Base-by-base conservation (phyloP, 35 echinoderm and acorn worm species). In the Anneissia japonica region DNA sequence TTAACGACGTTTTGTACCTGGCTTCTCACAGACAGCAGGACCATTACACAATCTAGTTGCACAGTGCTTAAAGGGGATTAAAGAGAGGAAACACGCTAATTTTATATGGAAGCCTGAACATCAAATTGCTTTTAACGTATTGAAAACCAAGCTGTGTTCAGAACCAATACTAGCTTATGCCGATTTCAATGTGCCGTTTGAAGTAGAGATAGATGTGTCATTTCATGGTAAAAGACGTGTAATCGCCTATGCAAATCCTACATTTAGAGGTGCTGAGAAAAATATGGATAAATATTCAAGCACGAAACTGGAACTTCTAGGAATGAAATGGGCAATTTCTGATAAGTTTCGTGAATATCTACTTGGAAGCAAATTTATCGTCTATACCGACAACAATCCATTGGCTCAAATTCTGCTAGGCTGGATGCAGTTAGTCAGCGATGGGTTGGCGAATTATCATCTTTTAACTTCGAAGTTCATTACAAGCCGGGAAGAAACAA, bases 311-410 rank as follows among this genome's bases (percentile, higher is more conserved):
- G 92, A 93, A 73, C 36, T 93, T 1, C 75, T 94, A 0, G 92
- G 74, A 11, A 31, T 94, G 78, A 94, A 94, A 37, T 90, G 88
- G 88, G 83, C 88, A 21, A 77, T 94, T 12, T 78, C 84, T 14
- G 87, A 94, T 30, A 94, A 94, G 45, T 94, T 94, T 40, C 37
- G 84, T 23, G 92, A 94, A 0, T 87, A 90, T 55, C 84, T 94
- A 6, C 21, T 90, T n/a, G 92, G 92, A 33, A 84, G 30, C 36
- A 84, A 77, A 26, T 93, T 93, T 81, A 45, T 81, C 3, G 56
- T 81, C 12, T 81, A 72, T 32, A 88, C 86, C 0, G 77, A 88
- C 30, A 81, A 88, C 77, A 88, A 81, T 30, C 86, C 86, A 3
- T 36, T 88, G 23, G 41, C 43, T 29, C 77, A 88, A 31, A 88